Percentiles rank a stretch among this genome's conserved stretches.
phyloP scores from a whole-genome alignment of 2,797 vertebrate species.

The Galago senegalensis region DNA sequence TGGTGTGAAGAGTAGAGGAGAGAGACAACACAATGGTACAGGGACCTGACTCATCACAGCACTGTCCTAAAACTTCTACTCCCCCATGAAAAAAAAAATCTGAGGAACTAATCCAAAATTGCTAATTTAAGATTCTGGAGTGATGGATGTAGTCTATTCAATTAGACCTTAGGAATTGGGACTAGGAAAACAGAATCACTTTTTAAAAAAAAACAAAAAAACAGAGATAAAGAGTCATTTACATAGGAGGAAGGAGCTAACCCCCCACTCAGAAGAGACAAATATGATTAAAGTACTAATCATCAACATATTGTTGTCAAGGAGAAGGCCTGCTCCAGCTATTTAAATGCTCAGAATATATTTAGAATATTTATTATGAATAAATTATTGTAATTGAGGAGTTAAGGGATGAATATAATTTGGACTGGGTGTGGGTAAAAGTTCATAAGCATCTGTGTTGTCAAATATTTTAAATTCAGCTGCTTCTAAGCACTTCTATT shows the following conservation, averaged over 20 bases:
- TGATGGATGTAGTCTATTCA: not conserved
- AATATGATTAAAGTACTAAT: not conserved
- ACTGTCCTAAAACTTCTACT: not conserved
- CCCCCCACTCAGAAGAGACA: not conserved
- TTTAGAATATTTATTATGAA: conserved; percentile 13
- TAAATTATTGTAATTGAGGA: conserved; percentile 32
- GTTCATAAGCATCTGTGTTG: not conserved
- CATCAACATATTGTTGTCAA: not conserved
- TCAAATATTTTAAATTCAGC: not conserved
- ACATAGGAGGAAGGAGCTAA: not conserved
- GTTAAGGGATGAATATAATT: not conserved
- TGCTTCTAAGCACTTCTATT: not conserved
- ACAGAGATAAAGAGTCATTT: not conserved
- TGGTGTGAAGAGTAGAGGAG: not conserved
- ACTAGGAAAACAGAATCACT: not conserved
- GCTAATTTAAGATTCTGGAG: not conserved
- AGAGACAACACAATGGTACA: not conserved
- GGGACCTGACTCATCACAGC: not conserved
- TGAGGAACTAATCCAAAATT: not conserved
- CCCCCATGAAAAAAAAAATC: not conserved
- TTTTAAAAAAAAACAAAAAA: not conserved
- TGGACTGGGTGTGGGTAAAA: not conserved
- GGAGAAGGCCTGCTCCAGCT: not conserved
- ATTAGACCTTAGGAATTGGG: not conserved
- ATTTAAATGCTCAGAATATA: not conserved